Conservation (phyloP, 2,888 invertebrate genomes). For the Caenorhabditis uteleia region DNA sequence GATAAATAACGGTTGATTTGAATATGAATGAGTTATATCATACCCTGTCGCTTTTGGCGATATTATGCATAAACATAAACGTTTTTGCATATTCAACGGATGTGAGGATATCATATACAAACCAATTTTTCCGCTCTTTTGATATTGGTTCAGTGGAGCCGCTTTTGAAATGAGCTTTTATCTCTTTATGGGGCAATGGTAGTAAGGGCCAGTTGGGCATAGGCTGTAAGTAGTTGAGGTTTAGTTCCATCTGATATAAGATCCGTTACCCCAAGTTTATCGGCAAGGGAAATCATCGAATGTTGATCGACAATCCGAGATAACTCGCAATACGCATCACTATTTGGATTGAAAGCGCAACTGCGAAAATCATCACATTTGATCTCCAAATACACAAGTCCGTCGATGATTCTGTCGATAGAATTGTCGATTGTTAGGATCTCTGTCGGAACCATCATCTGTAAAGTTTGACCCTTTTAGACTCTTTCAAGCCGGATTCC, state of each 20-base stretch:
- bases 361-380: slow-evolving; percentile 44
- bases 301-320: slow-evolving; percentile 10
- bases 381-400: slow-evolving; percentile 46
- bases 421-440: slow-evolving; percentile 21
- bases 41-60: slow-evolving; percentile 35
- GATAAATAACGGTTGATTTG: background rate
- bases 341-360: slow-evolving; percentile 39
- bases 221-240: slow-evolving; percentile 13
- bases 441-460: slow-evolving; percentile 16
- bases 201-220: slow-evolving; percentile 37
- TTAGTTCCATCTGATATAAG: background rate
- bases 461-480: background rate
- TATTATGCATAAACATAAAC: slow-evolving; percentile 48
- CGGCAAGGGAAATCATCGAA: slow-evolving; percentile 22
- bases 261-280: slow-evolving; percentile 31
- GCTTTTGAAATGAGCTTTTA: slow-evolving; percentile 10
- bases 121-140: slow-evolving; percentile 35
- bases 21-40: background rate
- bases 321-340: slow-evolving; percentile 9
- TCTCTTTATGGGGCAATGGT: slow-evolving; percentile 12
- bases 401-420: slow-evolving; percentile 37
- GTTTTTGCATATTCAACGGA: slow-evolving; percentile 54
- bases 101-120: slow-evolving; percentile 43
- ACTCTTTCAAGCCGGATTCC: slow-evolving; percentile 11
- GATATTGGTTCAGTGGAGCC: slow-evolving; percentile 5